These are phyloP conservation scores for Vulpes lagopus DNA, from an alignment of 2,113 vertebrate species.

Conservation along the genomic window DNA sequence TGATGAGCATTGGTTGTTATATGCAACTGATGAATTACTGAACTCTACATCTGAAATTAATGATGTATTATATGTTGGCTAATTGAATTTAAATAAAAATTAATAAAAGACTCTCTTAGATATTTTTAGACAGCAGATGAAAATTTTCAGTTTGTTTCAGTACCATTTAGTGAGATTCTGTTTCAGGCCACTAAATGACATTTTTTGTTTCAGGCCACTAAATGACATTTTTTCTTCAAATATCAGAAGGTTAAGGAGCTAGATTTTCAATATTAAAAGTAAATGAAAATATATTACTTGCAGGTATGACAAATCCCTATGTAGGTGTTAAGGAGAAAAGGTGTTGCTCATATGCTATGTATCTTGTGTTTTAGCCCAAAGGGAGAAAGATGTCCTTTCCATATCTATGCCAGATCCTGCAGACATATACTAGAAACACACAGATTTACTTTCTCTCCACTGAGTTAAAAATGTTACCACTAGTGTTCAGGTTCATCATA, in stretches of 20 bases:
- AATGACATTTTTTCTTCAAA: not conserved
- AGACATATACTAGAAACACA: not conserved
- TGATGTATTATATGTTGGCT: no score
- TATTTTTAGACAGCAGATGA: not conserved
- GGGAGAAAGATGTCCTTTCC: not conserved
- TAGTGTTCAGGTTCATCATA: not conserved
- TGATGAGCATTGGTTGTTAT: no score
- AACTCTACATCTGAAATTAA: no score
- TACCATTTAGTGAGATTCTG: not conserved
- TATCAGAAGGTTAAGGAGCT: conserved; percentile 15
- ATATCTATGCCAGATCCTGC: accelerated
- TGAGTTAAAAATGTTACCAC: not conserved
- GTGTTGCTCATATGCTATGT: not conserved
- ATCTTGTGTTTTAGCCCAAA: not conserved
- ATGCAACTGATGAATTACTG: no score
- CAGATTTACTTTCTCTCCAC: not conserved
- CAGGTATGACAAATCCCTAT: not conserved
- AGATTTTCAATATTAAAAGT: conserved; percentile 50
- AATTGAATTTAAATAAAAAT: no score
- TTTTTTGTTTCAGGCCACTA: not conserved
- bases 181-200: conserved; percentile 37
- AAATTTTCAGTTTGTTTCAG: not conserved
- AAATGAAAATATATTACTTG: conserved; percentile 64
- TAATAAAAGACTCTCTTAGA: not conserved
- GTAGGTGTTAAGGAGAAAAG: not conserved